A percentile compares a stretch with the other conserved stretches of the same genome.
These are phyloP conservation scores for Agapetus fuscipes DNA, from an alignment of 2,888 invertebrate genomes.

Conservation along the genomic window DNA sequence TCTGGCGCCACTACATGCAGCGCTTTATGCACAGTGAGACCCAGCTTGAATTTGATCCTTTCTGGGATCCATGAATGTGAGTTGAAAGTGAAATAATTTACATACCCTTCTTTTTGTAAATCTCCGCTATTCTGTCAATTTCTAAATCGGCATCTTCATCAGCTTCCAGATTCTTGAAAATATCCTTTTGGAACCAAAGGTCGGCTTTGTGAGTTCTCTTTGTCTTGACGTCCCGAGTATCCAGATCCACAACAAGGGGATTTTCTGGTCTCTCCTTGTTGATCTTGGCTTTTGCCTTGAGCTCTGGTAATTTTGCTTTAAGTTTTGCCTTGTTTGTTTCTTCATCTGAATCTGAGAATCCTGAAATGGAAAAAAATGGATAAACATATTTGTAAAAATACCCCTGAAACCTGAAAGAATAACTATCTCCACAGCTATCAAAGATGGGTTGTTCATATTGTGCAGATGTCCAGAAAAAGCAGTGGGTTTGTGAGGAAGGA, in stretches of 20 bases:
- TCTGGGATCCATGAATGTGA: too few relatives aligned
- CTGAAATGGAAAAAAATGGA: slow-evolving; percentile 29
- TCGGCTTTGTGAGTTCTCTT: slow-evolving; percentile 70
- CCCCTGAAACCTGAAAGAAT: too few relatives aligned
- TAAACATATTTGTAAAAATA: too few relatives aligned
- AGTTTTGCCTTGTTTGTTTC: too few relatives aligned
- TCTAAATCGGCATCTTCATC: slow-evolving; percentile 85
- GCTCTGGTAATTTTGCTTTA: slow-evolving; percentile 27
- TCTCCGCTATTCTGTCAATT: slow-evolving; percentile 66
- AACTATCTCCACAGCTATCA: too few relatives aligned
- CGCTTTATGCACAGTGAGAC: too few relatives aligned
- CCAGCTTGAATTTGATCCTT: too few relatives aligned
- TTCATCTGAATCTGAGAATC: slow-evolving; percentile 56
- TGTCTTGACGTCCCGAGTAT: slow-evolving; percentile 62
- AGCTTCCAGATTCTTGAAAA: slow-evolving; percentile 67
- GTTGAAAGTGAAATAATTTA: slow-evolving; percentile 8
- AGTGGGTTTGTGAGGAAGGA: too few relatives aligned
- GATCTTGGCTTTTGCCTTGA: slow-evolving; percentile 26
- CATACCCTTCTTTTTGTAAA: slow-evolving; percentile 62
- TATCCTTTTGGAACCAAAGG: slow-evolving; percentile 80
- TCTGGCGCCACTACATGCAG: too few relatives aligned
- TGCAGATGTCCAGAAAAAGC: too few relatives aligned
- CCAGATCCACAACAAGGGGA: slow-evolving; percentile 73
- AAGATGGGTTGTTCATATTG: too few relatives aligned
- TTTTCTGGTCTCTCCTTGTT: slow-evolving; percentile 39